Percentiles rank a stretch among this genome's conserved stretches.
These are phyloP conservation scores for Silvanus unidentatus DNA, from an alignment of 2,888 invertebrate genomes.

Conservation along the genomic window DNA sequence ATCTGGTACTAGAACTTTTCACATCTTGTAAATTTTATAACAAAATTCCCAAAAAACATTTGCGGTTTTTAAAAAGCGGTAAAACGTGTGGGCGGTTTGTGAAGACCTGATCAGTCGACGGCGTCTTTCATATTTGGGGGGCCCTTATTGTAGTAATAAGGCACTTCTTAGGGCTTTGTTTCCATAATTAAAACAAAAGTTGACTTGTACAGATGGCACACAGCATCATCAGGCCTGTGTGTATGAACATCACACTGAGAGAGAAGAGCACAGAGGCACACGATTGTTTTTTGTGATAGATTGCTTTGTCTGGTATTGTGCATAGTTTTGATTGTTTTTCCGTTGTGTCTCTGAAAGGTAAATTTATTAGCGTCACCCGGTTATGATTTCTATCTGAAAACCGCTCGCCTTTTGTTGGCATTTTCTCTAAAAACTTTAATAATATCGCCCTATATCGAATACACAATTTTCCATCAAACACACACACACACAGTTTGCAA, in stretches of 20 bases:
- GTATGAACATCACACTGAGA: not conserved
- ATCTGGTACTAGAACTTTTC: too few species aligned
- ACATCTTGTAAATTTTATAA: too few species aligned
- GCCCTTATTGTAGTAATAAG: not conserved
- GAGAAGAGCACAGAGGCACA: constrained; percentile 2
- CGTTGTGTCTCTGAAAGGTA: constrained; percentile 38
- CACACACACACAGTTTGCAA: too few species aligned
- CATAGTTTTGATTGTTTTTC: constrained; percentile 44
- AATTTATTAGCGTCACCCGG: constrained; percentile 43
- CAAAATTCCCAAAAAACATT: too few species aligned
- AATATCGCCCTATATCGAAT: too few species aligned
- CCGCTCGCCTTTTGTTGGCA: too few species aligned
- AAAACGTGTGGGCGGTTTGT: too few species aligned
- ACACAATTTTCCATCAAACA: too few species aligned
- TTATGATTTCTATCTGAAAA: constrained; percentile 35
- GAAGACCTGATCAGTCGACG: too few species aligned
- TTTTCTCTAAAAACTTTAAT: too few species aligned
- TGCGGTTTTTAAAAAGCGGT: too few species aligned
- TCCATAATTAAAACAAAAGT: constrained; percentile 46
- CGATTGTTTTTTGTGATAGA: constrained; percentile 39
- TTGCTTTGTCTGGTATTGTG: constrained; percentile 2
- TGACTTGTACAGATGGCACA: constrained; percentile 41
- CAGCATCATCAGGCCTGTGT: constrained; percentile 18
- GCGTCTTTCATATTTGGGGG: constrained; percentile 17
- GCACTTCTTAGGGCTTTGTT: constrained; percentile 31